Evolutionary conservation across 2,888 invertebrate species (phyloP).

Genomic region (Horisme vitalbata): DNA sequence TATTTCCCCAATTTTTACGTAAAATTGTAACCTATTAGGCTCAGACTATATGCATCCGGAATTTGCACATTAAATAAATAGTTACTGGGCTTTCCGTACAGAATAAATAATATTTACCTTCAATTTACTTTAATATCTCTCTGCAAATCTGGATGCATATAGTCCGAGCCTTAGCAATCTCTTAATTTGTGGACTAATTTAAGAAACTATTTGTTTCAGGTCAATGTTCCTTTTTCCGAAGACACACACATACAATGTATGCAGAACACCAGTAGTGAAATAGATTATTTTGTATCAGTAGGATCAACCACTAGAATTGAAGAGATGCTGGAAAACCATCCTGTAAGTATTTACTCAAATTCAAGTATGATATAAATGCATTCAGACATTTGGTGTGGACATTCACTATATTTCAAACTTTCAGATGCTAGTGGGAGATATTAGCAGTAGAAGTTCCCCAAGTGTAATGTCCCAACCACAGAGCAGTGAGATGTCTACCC

Average conservation of each 20-base stretch:
- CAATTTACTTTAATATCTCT: too few relatives aligned
- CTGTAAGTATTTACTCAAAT: conserved; percentile 63
- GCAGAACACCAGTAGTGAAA: conserved; percentile 88
- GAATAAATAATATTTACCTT: too few relatives aligned
- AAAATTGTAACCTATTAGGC: too few relatives aligned
- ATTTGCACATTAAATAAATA: too few relatives aligned
- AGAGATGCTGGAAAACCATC: conserved; percentile 78
- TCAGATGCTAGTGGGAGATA: conserved; percentile 74
- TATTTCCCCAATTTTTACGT: too few relatives aligned
- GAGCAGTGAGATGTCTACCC: conserved; percentile 73
- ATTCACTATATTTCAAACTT: conserved; percentile 27
- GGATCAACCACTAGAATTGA: conserved; percentile 81
- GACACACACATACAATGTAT: conserved; percentile 89
- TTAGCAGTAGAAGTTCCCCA: conserved; percentile 70
- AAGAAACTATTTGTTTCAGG: conserved; percentile 73
- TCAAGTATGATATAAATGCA: too few relatives aligned
- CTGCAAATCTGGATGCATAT: too few relatives aligned
- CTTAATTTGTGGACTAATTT: too few relatives aligned
- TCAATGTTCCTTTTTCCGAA: conserved; percentile 86
- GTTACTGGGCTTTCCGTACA: too few relatives aligned
- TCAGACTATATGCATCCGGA: too few relatives aligned
- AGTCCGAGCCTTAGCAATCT: too few relatives aligned
- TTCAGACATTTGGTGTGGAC: too few relatives aligned
- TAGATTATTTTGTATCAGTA: conserved; percentile 91
- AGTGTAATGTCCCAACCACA: conserved; percentile 63